Conservation (phyloP, 2,888 invertebrate species). For the Catocala sponsa region DNA sequence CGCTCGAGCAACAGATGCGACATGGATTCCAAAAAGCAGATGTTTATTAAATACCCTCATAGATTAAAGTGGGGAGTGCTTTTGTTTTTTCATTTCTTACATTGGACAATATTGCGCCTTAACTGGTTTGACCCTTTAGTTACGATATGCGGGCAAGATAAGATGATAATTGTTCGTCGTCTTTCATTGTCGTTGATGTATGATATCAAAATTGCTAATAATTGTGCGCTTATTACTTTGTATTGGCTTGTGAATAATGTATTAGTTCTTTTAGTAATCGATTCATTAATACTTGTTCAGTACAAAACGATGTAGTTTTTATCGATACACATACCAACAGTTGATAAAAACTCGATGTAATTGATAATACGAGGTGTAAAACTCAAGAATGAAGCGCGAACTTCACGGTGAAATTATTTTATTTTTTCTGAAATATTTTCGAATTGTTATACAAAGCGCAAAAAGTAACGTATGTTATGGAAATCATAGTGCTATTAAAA, state of each 20-base stretch:
- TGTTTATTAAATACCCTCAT: constrained; percentile 85
- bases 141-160: constrained; percentile 81
- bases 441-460: neutral
- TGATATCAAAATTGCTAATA: constrained; percentile 60
- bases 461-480: constrained; percentile 8
- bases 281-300: constrained; percentile 24
- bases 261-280: constrained; percentile 26
- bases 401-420: neutral
- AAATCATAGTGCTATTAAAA: constrained; percentile 30
- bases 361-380: constrained; percentile 27
- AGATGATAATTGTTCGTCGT: constrained; percentile 71
- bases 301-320: constrained; percentile 31
- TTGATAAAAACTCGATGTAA: constrained; percentile 39
- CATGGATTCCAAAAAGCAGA: constrained; percentile 86
- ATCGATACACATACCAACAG: constrained; percentile 1
- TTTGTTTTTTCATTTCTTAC: constrained; percentile 78
- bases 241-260: constrained; percentile 37
- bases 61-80: constrained; percentile 80
- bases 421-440: neutral
- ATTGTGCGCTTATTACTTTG: constrained; percentile 46
- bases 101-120: constrained; percentile 78
- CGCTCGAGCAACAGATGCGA: constrained; percentile 83
- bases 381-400: constrained; percentile 10
- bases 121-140: constrained; percentile 76
- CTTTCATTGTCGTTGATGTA: constrained; percentile 58